Conservation (phyloP, 2,797 vertebrate species). For the Natrix natrix region DNA sequence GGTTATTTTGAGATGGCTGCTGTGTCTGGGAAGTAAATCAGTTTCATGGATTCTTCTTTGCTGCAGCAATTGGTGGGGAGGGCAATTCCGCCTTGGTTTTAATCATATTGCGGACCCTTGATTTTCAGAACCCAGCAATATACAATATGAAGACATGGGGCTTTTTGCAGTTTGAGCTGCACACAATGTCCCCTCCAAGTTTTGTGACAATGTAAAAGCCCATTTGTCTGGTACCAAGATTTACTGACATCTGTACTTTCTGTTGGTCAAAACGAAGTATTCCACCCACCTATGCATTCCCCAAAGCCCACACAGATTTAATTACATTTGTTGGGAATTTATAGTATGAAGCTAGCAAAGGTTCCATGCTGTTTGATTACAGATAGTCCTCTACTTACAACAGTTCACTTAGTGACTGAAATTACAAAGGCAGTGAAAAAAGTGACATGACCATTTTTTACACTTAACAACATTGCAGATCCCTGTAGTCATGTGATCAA, state of each 20-base stretch:
- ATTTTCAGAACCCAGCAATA: not conserved
- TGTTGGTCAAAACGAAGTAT: not conserved
- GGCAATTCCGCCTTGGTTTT: not conserved
- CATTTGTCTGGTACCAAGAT: not conserved
- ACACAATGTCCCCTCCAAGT: not conserved
- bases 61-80: not conserved
- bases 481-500: not conserved
- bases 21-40: not conserved
- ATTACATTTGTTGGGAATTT: not conserved
- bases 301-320: not conserved
- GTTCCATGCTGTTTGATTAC: not conserved
- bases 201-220: not conserved
- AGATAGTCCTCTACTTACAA: not conserved
- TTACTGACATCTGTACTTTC: not conserved
- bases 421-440: not conserved
- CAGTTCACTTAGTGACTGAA: not conserved
- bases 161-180: not conserved
- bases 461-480: not conserved
- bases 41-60: not conserved
- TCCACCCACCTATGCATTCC: not conserved
- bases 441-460: not conserved
- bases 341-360: not conserved
- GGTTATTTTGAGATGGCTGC: not conserved
- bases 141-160: not conserved
- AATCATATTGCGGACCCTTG: not conserved